A percentile compares a stretch with the other conserved stretches of the same genome.
phyloP scores from a whole-genome alignment of 30 jellyfish, hydroid and myxozoan species.

The Catostylus mosaicus region DNA sequence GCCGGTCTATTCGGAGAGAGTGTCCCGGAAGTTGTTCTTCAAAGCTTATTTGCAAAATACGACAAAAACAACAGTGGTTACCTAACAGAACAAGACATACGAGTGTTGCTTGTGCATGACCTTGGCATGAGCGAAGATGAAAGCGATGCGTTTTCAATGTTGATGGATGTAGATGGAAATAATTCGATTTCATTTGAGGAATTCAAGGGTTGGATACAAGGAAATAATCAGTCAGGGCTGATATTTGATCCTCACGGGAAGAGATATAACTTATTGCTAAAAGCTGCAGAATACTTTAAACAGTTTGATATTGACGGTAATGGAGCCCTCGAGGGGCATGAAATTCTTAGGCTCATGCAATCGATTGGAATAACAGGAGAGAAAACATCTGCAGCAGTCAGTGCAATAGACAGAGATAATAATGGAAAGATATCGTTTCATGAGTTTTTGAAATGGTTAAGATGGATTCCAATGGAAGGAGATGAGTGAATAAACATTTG shows the following conservation, averaged over 20 bases:
- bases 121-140: conserved; percentile 49
- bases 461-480: conserved; percentile 77
- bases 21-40: conserved; percentile 56
- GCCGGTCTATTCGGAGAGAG: conserved; percentile 41
- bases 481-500: too few relatives aligned
- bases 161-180: conserved; percentile 63
- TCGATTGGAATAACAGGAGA: conserved; percentile 67
- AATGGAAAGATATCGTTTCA: conserved; percentile 73
- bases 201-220: conserved; percentile 51
- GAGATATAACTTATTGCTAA: conserved; percentile 52
- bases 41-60: conserved; percentile 55
- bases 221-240: conserved; percentile 18
- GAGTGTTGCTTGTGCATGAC: conserved; percentile 47
- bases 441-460: conserved; percentile 84
- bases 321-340: conserved; percentile 80
- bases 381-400: conserved; percentile 39
- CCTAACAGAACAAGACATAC: conserved; percentile 36
- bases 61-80: conserved; percentile 35
- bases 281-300: conserved; percentile 83
- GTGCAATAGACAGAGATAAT: conserved; percentile 73
- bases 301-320: conserved; percentile 63
- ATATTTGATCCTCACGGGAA: conserved; percentile 21
- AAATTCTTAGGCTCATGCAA: conserved; percentile 43
- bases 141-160: conserved; percentile 23
- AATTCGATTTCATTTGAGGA: conserved; percentile 40